Evolutionary conservation across 2,797 vertebrate genomes (phyloP), one percentile per base, ranked within the genome.

Genomic region (Pteronotus mesoamericanus): DNA sequence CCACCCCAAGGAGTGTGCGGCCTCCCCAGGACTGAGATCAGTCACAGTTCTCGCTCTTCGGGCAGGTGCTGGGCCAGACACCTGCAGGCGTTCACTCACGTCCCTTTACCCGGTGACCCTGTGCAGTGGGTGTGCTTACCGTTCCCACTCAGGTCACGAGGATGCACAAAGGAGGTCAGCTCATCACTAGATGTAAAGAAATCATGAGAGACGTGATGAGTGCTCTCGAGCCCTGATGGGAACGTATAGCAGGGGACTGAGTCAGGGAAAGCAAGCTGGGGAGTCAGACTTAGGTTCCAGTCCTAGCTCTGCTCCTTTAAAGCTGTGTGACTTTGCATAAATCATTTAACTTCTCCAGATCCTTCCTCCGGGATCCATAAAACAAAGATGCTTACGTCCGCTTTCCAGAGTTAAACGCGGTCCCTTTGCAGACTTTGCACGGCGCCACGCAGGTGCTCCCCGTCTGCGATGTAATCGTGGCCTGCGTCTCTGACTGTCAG

Each of bases 151-250:
- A 9, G 26, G 14, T 6, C 0, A 2, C 16, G 37, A 29, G 34
- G 83, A 80, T 37, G n/a, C 64, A 12, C 8, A 12, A 15, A 34
- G 79, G 44, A n/a, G 4, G 16, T 14, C 53, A 34, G 34, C 26
- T 5, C 15, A 3, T 29, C 9, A 2, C 44, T 29, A 61, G 84
- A 71, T 5, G 1, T 3, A 34, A 10, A 32, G 66, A 21, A n/a
- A 1, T 22, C 0, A 10, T n/a, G 46, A 3, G 9, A 32, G 48
- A 16, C 7, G 0, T 6, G 9, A 1, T 8, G 26, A 32, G 15
- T 1, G 8, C 89, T 16, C 0, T 11, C 2, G 8, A 18, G 9
- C 10, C 74, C 21, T 6, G 29, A 7, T 8, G 68, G 34, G 55
- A 39, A 11, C 4, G 7, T 10, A 0, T 0, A 8, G 1, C 80